phyloP scores from a whole-genome alignment of 2,888 invertebrate genomes.

The Sinotaia quadrata region DNA sequence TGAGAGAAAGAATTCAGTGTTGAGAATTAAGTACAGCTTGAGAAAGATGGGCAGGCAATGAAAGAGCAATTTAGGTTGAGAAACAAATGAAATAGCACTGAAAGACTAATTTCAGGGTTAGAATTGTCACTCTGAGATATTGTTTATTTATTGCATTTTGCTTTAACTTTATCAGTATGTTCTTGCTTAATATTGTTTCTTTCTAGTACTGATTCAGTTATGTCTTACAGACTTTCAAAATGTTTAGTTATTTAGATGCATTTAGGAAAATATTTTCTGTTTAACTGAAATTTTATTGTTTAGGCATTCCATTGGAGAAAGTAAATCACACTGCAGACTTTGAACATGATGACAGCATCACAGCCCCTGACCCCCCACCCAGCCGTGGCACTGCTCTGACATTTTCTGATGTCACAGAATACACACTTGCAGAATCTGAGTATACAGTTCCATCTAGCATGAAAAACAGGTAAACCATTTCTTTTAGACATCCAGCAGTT shows the following conservation, averaged over 20 bases:
- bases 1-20: too few relatives aligned
- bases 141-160: too few relatives aligned
- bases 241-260: neutral
- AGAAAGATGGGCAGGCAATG: too few relatives aligned
- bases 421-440: constrained; percentile 41
- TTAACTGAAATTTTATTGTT: neutral
- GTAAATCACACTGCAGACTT: constrained; percentile 31
- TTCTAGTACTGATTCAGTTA: too few relatives aligned
- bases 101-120: too few relatives aligned
- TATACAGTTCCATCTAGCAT: constrained; percentile 48
- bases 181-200: too few relatives aligned
- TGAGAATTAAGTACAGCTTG: too few relatives aligned
- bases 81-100: too few relatives aligned
- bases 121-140: too few relatives aligned
- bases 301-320: constrained; percentile 24
- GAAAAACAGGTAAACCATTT: constrained; percentile 49
- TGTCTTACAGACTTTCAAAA: too few relatives aligned
- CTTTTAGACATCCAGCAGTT: neutral
- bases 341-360: constrained; percentile 38
- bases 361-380: constrained; percentile 50
- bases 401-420: constrained; percentile 56
- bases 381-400: constrained; percentile 57
- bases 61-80: too few relatives aligned
- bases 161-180: too few relatives aligned
- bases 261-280: neutral